Base-by-base conservation (phyloP, 2,797 vertebrate species). In the Sebastes kiyomatsui region DNA sequence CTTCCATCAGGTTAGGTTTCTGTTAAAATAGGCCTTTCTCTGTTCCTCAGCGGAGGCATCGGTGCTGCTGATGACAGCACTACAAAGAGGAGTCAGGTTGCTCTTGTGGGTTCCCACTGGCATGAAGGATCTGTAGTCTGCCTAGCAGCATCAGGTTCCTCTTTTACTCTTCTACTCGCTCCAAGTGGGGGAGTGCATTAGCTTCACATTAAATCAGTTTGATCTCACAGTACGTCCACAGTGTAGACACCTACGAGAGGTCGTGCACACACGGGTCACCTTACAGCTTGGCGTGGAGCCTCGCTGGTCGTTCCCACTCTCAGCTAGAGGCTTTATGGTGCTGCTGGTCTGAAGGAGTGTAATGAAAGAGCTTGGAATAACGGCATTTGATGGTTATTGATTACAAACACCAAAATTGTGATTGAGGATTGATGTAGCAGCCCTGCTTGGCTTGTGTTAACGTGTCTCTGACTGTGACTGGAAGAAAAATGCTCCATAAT, bases 51-150 rank as follows among this genome's bases (percentile, higher is more conserved):
- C 30, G 1, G 60, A 86, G 82, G 67, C 60, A 33, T 76, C 70
- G 7, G 69, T 80, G 80, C 80, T 87, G 92, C 88, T 92, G 87
- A 87, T 91, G 82, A 90, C 89, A 90, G 86, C 90, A 64, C 82
- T 75, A 91, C 89, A 93, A 90, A 92, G 83, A 79, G 69, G 91
- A 90, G 66, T 94, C 80, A 11, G 79, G 84, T 93, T 90, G 86
- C 89, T 78, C 64, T 88, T 25, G 0, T 81, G 78, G 80, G 78
- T 87, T 90, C 77, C 82, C 79, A 71, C 77, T 32, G 71, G 67
- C 75, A 66, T 49, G 42, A 75, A 72, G 75, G 76, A 81, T 83
- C 81, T 82, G 77, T 35, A 80, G 88, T 56, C 62, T 80, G 91
- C 65, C 79, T 66, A 70, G 61, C 32, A 80, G 86, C 61, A 56